Evolutionary conservation across 2,113 vertebrate species (phyloP).

Genomic region (Chlorodrepanis virens): DNA sequence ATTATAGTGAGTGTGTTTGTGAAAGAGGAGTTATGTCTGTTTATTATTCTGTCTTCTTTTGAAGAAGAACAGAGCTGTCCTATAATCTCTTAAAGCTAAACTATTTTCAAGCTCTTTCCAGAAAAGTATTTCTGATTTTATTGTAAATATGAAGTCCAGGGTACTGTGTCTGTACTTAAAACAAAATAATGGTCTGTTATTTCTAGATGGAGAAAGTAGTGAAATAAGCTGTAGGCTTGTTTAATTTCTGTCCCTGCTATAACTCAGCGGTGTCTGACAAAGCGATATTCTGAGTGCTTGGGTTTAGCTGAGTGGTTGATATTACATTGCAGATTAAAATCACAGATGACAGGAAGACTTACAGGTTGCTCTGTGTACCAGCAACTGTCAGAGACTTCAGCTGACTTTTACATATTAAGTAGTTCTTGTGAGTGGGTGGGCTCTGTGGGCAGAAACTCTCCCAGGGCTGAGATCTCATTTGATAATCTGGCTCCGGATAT

Average conservation of each 20-base stretch:
- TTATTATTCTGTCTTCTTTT: slow-evolving; percentile 55
- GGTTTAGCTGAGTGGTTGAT: not conserved
- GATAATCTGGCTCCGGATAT: not conserved
- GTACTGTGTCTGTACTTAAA: not conserved
- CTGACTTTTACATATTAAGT: not conserved
- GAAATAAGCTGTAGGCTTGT: not conserved
- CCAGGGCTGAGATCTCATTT: not conserved
- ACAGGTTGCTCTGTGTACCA: not conserved
- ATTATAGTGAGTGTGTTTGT: not conserved
- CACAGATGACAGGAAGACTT: not conserved
- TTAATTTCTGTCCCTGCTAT: not conserved
- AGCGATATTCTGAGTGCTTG: fast-evolving
- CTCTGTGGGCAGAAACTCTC: slow-evolving; percentile 7
- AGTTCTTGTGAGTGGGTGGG: not conserved
- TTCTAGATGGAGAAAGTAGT: not conserved
- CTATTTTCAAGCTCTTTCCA: not conserved
- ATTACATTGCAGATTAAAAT: not conserved
- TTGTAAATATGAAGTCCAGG: not conserved
- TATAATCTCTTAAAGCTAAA: slow-evolving; percentile 29
- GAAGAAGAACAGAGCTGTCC: slow-evolving; percentile 41
- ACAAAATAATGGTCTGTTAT: not conserved
- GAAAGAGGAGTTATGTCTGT: slow-evolving; percentile 45
- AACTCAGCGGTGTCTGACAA: not conserved
- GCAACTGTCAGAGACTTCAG: not conserved
- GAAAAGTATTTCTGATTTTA: slow-evolving; percentile 21